These are phyloP conservation scores for Myripristis murdjan DNA, from an alignment of 2,797 vertebrate genomes.

Conservation along the genomic window DNA sequence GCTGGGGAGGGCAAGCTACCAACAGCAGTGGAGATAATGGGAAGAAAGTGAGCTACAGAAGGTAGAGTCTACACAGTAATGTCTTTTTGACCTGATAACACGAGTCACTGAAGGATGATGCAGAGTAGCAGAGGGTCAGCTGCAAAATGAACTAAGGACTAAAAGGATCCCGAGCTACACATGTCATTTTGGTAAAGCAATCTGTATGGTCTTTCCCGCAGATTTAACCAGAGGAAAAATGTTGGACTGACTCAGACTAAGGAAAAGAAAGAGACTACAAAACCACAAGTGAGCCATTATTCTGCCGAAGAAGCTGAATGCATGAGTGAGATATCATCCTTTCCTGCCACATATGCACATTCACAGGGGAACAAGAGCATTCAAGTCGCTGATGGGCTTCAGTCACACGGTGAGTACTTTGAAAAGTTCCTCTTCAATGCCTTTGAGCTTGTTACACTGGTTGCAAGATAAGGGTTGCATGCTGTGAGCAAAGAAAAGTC, in stretches of 20 bases:
- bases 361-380: conserved; percentile 1
- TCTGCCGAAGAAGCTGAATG: neutral
- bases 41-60: neutral
- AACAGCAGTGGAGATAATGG: neutral
- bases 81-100: neutral
- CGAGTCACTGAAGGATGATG: neutral
- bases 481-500: neutral
- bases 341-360: conserved; percentile 1
- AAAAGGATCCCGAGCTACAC: neutral
- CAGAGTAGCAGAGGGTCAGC: neutral
- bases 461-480: neutral
- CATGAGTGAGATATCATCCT: neutral
- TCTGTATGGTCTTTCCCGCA: neutral
- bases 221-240: neutral
- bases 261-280: conserved; percentile 1
- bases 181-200: neutral
- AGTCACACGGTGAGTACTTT: conserved; percentile 60
- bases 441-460: neutral
- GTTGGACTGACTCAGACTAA: conserved; percentile 2
- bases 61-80: neutral
- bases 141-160: neutral
- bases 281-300: neutral
- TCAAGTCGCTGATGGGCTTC: conserved; percentile 23
- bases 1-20: conserved; percentile 7
- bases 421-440: conserved; percentile 18